Base-by-base conservation (phyloP, 2,113 vertebrate genomes). In the Megaleporinus macrocephalus region DNA sequence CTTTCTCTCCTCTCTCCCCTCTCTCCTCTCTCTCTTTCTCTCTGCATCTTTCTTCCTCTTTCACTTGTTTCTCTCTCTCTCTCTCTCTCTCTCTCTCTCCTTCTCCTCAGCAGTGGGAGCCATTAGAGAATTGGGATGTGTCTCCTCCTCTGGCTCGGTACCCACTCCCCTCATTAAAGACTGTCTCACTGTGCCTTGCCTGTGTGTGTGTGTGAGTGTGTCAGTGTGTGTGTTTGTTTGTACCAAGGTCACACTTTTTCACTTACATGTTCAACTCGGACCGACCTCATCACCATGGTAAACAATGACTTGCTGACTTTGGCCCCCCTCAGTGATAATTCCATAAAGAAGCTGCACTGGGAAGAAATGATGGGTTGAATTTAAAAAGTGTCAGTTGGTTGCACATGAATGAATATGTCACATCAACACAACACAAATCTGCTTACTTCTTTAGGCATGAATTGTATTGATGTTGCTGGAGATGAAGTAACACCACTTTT, bases 51-150 rank as follows among this genome's bases (percentile, higher is more conserved):
- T 73, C 41, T 51, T 51, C 20, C 41, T 62, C 66, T 65, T 27
- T 65, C 57, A 51, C 16, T 33, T 74, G 71, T 78, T 41, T 27
- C 53, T n/a, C 24, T 18, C 7, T 26, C n/a, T 47, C n/a, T 30
- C 20, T n/a, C n/a, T 27, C 24, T 70, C 49, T 74, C 44, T 51
- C 13, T 73, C 27, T 27, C 62, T 33, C 27, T 62, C 57, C 41
- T 65, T 72, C 63, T 84, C 74, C 61, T 70, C 72, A 63, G 75
- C 47, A 80, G 53, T 76, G 73, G 61, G 71, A 79, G 82, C 81
- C 81, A 84, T 87, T 86, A 85, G 84, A 86, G 84, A 83, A 87
- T 87, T 87, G 71, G 68, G 75, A 73, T 80, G 74, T 74, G 36
- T 61, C 70, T 47, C 65, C 63, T 71, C 73, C 76, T 76, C 77